These are phyloP conservation scores for Etheostoma cragini DNA, from an alignment of 2,113 vertebrate genomes.

Conservation along the genomic window DNA sequence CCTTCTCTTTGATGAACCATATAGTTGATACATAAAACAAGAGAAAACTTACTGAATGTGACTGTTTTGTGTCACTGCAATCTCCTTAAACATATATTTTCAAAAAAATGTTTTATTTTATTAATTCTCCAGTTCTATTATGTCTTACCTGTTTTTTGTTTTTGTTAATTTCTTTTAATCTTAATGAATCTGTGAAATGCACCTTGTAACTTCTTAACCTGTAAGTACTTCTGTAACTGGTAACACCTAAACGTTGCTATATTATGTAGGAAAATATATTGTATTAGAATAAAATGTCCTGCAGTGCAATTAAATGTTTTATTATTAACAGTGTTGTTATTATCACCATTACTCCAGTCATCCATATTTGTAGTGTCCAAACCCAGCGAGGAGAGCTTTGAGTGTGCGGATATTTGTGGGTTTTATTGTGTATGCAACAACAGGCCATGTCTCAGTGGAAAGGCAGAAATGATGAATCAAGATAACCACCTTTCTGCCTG, in stretches of 20 bases:
- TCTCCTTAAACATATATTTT: not conserved
- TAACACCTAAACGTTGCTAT: not conserved
- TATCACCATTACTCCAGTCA: not conserved
- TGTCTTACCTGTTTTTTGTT: not conserved
- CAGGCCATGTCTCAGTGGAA: not conserved
- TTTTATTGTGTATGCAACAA: not conserved
- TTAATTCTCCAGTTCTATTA: not conserved
- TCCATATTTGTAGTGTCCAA: not conserved
- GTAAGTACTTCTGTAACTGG: no score
- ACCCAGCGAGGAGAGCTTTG: not conserved
- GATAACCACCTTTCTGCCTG: not conserved
- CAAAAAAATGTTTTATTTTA: not conserved
- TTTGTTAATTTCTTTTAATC: not conserved
- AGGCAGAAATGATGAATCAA: constrained; percentile 16
- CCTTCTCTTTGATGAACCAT: not conserved
- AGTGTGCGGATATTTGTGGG: not conserved
- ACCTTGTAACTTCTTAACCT: no score
- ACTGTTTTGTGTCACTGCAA: not conserved
- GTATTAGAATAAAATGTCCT: no score
- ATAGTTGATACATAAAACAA: not conserved
- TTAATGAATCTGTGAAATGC: not conserved
- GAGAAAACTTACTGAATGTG: not conserved
- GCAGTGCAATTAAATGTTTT: not conserved
- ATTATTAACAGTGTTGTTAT: not conserved
- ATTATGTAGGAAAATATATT: not conserved